These are phyloP conservation scores for Melopsittacus undulatus DNA, from an alignment of 2,797 vertebrate genomes.

Conservation along the genomic window DNA sequence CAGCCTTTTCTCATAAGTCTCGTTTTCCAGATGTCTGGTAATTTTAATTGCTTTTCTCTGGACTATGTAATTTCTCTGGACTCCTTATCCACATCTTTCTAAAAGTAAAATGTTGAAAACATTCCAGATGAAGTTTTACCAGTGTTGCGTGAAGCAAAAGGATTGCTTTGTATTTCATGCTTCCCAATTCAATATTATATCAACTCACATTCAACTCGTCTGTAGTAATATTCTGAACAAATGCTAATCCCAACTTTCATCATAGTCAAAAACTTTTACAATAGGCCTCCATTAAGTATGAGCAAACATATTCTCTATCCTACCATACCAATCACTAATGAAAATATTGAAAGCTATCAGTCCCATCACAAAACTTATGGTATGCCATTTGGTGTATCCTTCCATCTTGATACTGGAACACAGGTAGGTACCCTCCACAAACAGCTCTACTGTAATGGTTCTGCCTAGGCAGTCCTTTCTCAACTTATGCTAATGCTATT, in stretches of 20 bases:
- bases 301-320: not conserved
- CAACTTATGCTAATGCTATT: not conserved
- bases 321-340: not conserved
- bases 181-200: not conserved
- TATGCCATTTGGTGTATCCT: not conserved
- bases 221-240: not conserved
- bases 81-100: not conserved
- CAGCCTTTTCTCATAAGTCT: not conserved
- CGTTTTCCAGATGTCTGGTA: not conserved
- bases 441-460: not conserved
- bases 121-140: not conserved
- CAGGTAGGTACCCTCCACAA: not conserved
- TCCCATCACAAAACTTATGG: not conserved
- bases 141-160: not conserved
- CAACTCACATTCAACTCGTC: not conserved
- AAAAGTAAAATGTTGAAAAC: not conserved
- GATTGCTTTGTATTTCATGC: not conserved
- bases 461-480: not conserved
- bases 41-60: slow-evolving; percentile 3
- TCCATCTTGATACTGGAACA: not conserved
- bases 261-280: not conserved
- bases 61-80: not conserved
- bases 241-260: not conserved
- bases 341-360: not conserved
- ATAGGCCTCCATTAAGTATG: not conserved